A percentile compares a stretch with the other conserved stretches of the same genome.
These are phyloP conservation scores for Rotaria sp. DNA, from an alignment of 2,888 invertebrate genomes.

Conservation along the genomic window DNA sequence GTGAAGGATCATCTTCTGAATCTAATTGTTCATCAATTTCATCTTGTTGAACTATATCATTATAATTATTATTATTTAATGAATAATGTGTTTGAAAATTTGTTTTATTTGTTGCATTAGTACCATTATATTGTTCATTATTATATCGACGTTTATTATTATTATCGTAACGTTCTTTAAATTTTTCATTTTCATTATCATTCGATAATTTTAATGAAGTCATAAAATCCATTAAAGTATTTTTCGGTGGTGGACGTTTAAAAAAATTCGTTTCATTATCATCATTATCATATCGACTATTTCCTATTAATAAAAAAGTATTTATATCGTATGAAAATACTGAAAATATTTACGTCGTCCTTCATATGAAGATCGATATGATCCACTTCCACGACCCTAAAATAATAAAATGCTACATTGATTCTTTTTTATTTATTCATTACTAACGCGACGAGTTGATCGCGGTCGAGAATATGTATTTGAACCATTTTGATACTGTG, in stretches of 20 bases:
- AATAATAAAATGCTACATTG: neutral
- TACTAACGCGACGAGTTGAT: neutral
- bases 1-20: neutral
- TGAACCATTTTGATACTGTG: neutral
- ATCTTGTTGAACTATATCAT: neutral
- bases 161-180: neutral
- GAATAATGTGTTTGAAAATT: neutral
- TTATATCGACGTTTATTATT: neutral
- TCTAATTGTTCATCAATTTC: neutral
- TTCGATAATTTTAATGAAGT: neutral
- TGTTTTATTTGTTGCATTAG: neutral
- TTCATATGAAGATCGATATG: neutral
- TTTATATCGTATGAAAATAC: neutral
- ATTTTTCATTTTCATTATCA: neutral
- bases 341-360: neutral
- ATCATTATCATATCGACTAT: neutral
- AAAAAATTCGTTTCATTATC: neutral
- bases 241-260: conserved; percentile 8
- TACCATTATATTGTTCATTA: neutral
- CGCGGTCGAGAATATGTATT: neutral
- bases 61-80: neutral
- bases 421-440: neutral
- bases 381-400: neutral
- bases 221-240: neutral
- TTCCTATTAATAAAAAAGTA: neutral